A percentile compares a stretch with the other conserved stretches of the same genome.
These are phyloP conservation scores for Drosophila borborema DNA, from an alignment of 2,888 invertebrate genomes.

Conservation along the genomic window DNA sequence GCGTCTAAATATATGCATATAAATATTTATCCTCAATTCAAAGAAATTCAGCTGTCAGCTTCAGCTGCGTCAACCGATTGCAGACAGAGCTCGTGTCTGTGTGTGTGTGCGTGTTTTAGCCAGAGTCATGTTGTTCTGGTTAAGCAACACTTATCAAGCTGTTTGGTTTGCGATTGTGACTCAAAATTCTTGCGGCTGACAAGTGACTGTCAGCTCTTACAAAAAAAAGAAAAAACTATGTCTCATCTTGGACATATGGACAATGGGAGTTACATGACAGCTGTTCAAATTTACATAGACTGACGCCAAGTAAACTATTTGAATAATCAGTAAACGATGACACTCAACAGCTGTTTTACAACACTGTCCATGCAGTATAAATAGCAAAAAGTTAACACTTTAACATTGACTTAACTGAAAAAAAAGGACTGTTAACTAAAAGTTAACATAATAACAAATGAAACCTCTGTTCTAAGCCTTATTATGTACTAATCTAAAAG, in stretches of 20 bases:
- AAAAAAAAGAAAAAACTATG: background rate
- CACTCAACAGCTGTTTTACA: background rate
- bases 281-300: conserved; percentile 8
- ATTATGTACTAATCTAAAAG: background rate
- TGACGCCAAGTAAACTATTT: background rate
- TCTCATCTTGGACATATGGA: background rate
- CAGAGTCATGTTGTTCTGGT: background rate
- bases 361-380: background rate
- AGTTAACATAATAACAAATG: background rate
- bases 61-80: conserved; percentile 16
- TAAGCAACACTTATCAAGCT: conserved; percentile 12
- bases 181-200: background rate
- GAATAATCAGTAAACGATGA: background rate
- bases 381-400: background rate
- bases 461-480: too few relatives aligned
- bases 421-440: too few relatives aligned
- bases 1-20: background rate
- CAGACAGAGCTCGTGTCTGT: background rate
- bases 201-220: background rate
- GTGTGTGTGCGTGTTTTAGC: background rate
- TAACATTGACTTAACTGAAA: background rate
- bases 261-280: background rate
- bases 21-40: conserved; percentile 1
- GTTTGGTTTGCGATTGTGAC: conserved; percentile 24
- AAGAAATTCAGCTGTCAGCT: background rate